Percentiles rank a stretch among this genome's conserved stretches.
Conservation (phyloP, 2,797 vertebrate species). For the Myripristis murdjan region DNA sequence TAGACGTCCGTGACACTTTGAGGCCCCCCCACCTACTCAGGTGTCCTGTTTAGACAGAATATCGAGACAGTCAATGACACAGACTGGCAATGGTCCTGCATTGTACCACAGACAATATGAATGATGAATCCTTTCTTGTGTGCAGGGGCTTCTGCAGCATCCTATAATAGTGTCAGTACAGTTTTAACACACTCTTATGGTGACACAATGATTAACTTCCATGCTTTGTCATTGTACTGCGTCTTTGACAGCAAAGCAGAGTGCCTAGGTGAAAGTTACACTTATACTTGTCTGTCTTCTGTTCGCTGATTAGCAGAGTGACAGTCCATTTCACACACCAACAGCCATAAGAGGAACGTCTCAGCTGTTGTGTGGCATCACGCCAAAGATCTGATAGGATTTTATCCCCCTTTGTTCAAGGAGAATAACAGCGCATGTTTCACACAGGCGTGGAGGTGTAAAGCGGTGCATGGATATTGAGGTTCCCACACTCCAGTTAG, state of each 20-base stretch:
- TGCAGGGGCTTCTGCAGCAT: conserved; percentile 3
- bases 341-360: neutral
- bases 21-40: conserved; percentile 30
- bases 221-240: conserved; percentile 2
- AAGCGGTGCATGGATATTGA: conserved; percentile 7
- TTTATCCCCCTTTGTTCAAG: conserved; percentile 14
- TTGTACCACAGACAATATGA: conserved; percentile 12
- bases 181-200: neutral
- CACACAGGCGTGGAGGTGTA: conserved; percentile 11
- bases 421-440: conserved; percentile 32
- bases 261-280: neutral
- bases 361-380: neutral
- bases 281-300: neutral
- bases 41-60: conserved; percentile 58
- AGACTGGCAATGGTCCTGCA: neutral
- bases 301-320: conserved; percentile 1
- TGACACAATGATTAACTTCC: neutral
- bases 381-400: neutral
- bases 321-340: neutral
- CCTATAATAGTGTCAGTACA: conserved; percentile 1
- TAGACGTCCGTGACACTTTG: conserved; percentile 27
- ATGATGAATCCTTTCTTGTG: conserved; percentile 4
- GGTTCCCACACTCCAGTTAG: conserved; percentile 53
- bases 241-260: too few species aligned
- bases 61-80: conserved; percentile 34